Base-by-base conservation (phyloP, 2,888 invertebrate species). In the Epiblema foenella region DNA sequence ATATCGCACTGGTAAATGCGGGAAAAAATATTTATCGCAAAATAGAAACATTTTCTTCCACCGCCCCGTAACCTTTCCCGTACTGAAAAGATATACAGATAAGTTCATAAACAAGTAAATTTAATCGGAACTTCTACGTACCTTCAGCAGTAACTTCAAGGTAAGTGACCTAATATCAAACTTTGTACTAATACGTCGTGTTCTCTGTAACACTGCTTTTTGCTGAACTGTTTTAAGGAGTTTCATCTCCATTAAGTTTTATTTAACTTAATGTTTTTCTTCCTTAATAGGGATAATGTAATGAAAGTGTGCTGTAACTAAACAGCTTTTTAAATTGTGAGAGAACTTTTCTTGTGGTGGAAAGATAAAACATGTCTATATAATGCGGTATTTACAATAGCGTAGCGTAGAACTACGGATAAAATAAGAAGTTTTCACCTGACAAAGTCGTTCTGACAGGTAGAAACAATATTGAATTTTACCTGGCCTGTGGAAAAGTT, bases 81-180 rank as follows among this genome's bases (percentile, higher is more conserved):
- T 12, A 70, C 52, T 39, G 24, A 54, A 69, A 65, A 54, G 57
- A 24, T 63, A 70, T 54, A 18, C 20, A n/a, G 49, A 15, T n/a
- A 52, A 70, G 59, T 60, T 70, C 20, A 37, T 33, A 29, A 65
- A 59, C 64, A 54, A 60, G 70, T 59, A 66, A 70, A 70, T 70
- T 70, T 65, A 66, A 70, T 70, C 65, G 65, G 24, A 65, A 70
- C 65, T 54, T 54, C 65, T 52, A 15, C 49, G 20, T 62, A 62
- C 15, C 54, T 49, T 62, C 69, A 54, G 18, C 70, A 42, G 70
- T 59, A 65, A 56, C 65, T 70, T 64, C 51, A 56, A 60, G 65
- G 33, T 65, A 60, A 70, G 66, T n/a, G n/a, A n/a, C n/a, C 65
- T 66, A 66, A 70, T 70, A 59, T 66, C 20, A 60, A 18, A 70